Percentiles rank a stretch among this genome's conserved stretches.
These are phyloP conservation scores for Atlantisia rogersi DNA, from an alignment of 2,113 vertebrate genomes.

Conservation along the genomic window DNA sequence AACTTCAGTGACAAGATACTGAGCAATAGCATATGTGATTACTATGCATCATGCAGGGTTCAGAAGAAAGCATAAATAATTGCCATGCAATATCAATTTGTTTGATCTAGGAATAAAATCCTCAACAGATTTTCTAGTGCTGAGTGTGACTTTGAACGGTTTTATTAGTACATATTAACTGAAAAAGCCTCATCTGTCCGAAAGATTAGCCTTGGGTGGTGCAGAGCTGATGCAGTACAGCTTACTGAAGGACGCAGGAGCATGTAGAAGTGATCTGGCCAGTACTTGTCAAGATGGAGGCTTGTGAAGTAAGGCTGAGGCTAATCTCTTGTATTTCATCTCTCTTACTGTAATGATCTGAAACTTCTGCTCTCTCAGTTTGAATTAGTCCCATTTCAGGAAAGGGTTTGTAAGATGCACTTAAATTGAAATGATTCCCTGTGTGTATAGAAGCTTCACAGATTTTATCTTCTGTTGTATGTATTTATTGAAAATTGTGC, in stretches of 20 bases:
- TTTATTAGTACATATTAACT: background rate
- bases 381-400: background rate
- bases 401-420: background rate
- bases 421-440: background rate
- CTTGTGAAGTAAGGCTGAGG: background rate
- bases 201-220: background rate
- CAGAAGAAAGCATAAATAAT: constrained; percentile 43
- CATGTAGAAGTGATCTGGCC: background rate
- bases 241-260: background rate
- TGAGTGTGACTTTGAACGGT: background rate
- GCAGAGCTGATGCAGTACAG: background rate
- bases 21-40: constrained; percentile 19
- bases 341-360: background rate
- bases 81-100: background rate
- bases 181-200: background rate
- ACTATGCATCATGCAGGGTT: background rate
- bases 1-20: background rate
- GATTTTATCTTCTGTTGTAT: background rate
- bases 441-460: background rate
- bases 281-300: background rate
- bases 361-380: background rate
- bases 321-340: background rate
- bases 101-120: constrained; percentile 13
- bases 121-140: background rate
- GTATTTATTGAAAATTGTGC: constrained; percentile 13